Evolutionary conservation across 2,113 vertebrate species (phyloP).

Genomic region (Shinisaurus crocodilurus): DNA sequence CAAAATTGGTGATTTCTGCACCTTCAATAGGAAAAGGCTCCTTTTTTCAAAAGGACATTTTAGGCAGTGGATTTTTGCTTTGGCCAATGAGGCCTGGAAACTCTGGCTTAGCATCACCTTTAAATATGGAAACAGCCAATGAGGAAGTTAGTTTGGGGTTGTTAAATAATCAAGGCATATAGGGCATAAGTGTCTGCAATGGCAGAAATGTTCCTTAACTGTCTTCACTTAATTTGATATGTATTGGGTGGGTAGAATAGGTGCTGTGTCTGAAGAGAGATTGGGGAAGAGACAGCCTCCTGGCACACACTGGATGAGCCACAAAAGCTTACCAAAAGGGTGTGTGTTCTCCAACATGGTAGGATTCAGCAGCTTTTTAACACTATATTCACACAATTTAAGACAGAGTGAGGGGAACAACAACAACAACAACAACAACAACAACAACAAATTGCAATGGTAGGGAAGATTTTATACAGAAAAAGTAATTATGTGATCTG

Average conservation of each 20-base stretch:
- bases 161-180: background rate
- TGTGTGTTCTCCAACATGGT: background rate
- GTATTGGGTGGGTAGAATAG: background rate
- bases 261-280: background rate
- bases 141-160: background rate
- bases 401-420: background rate
- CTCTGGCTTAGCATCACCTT: background rate
- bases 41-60: background rate
- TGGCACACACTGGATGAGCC: background rate
- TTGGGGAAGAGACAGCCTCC: too few species aligned
- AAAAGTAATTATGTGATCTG: background rate
- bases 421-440: background rate
- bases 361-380: background rate
- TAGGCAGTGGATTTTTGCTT: background rate
- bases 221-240: background rate
- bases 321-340: background rate
- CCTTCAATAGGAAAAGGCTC: too few species aligned
- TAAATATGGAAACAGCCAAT: background rate
- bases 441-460: constrained; percentile 4
- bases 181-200: background rate
- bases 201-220: background rate
- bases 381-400: background rate
- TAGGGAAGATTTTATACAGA: background rate
- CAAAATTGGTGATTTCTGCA: too few species aligned
- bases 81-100: background rate